Conservation (phyloP, 1,140 invertebrate genomes). For the Sycophila sp. region DNA sequence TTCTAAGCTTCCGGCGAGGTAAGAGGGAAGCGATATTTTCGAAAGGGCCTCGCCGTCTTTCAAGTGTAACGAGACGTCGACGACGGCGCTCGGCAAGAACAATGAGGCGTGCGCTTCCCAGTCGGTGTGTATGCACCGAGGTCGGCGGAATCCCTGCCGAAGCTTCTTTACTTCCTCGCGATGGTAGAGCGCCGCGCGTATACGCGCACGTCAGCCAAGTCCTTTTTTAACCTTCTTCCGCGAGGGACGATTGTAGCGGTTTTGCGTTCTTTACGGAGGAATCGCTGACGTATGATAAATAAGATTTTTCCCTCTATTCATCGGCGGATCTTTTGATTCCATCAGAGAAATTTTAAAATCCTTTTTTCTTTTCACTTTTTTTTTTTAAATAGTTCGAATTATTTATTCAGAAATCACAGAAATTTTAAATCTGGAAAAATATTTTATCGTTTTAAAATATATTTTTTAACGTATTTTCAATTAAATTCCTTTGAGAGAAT, state of each 20-base stretch:
- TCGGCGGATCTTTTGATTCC: neutral
- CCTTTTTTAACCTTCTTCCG: neutral
- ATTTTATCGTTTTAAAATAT: too few relatives aligned
- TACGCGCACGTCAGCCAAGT: neutral
- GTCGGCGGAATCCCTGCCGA: too few relatives aligned
- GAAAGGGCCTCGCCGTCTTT: slow-evolving; percentile 13
- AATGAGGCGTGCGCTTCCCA: neutral
- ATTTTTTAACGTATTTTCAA: too few relatives aligned
- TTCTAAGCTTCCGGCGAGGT: neutral
- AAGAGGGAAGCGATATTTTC: neutral
- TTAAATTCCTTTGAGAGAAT: too few relatives aligned
- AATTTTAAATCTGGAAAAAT: too few relatives aligned
- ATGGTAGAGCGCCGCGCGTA: neutral
- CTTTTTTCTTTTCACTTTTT: too few relatives aligned
- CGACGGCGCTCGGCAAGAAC: slow-evolving; percentile 21
- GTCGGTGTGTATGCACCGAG: too few relatives aligned
- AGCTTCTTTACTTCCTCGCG: neutral
- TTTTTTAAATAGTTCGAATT: neutral
- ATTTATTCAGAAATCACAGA: neutral
- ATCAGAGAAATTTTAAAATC: too few relatives aligned
- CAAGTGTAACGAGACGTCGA: slow-evolving; percentile 18
- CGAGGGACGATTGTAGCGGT: slow-evolving; percentile 11
- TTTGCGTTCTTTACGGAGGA: neutral
- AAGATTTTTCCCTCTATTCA: neutral
- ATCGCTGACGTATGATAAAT: slow-evolving; percentile 10